Evolutionary conservation across 2,113 vertebrate genomes (phyloP), one percentile per base, ranked within the genome.

Genomic region (Apus apus): DNA sequence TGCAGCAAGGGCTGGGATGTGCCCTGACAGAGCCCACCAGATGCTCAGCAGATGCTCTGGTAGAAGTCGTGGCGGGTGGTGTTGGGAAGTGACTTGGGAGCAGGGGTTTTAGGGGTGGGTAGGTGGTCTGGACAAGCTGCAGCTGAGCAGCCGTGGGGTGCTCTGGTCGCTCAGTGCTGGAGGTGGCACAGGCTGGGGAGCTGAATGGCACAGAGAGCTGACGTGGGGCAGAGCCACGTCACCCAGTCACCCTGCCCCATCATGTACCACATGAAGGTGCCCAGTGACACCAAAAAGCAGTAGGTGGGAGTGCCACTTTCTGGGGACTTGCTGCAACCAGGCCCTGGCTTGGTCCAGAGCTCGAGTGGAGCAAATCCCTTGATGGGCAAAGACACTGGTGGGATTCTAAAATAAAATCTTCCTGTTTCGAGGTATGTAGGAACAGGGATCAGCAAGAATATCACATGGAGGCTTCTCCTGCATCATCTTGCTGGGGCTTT

Each of bases 141-240:
- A 67, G 38, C 17, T 32, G 7, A 81, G 65, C 18, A 27, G 40
- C 50, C 0, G 0, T 13, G 61, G 26, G 15, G 4, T 23, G 22
- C 18, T 64, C 26, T 32, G 23, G 10, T 18, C 7, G 81, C 32
- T 45, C 0, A 1, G 23, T 38, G n/a, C 10, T 45, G 65, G 65
- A 62, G 38, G 48, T 26, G 1, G 0, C 15, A 3, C 2, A 3
- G n/a, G 3, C 20, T 0, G 0, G 25, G 38, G 43, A 45, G 43
- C 32, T 15, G 56, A 51, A n/a, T 0, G 0, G 57, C 32, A 12
- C 46, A 25, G 58, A n/a, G 54, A 27, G 21, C 4, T 11, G 27
- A 32, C 22, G 13, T 1, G 20, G 29, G 71, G 18, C n/a, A 30
- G 34, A 56, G 32, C 11, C 0, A 0, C 8, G 34, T 13, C 74